Conservation (phyloP, 2,888 invertebrate genomes). For the Aphodius granarius region DNA sequence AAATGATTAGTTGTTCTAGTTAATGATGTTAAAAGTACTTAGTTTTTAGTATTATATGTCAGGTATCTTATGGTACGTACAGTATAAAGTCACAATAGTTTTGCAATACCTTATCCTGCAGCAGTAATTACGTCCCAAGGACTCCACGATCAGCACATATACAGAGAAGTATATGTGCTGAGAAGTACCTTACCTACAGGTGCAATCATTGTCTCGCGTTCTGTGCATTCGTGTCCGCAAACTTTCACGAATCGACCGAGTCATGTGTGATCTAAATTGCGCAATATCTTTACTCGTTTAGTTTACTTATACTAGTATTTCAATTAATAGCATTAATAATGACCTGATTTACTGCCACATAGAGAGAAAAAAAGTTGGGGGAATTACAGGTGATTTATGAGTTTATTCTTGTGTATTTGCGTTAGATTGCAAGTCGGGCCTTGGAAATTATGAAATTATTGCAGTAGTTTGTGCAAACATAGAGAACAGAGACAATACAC, state of each 20-base stretch:
- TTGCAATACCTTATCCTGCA: no score
- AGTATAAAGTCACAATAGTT: not conserved
- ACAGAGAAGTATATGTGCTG: no score
- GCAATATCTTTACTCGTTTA: not conserved
- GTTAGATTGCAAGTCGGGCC: not conserved
- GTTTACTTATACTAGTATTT: not conserved
- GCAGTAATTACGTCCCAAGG: not conserved
- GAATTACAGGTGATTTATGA: not conserved
- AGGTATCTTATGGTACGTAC: not conserved
- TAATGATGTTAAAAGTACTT: no score
- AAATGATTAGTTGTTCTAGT: no score
- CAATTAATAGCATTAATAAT: not conserved
- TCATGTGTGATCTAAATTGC: not conserved
- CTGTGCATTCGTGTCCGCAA: not conserved
- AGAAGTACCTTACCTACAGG: no score
- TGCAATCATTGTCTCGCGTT: not conserved
- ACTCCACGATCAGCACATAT: not conserved
- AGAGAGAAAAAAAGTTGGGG: not conserved
- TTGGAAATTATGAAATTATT: not conserved
- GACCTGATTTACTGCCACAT: not conserved
- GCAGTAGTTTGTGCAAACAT: not conserved
- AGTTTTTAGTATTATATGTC: no score
- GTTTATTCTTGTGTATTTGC: not conserved
- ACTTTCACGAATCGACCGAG: not conserved
- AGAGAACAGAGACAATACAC: not conserved